phyloP scores from a whole-genome alignment of 2,113 vertebrate species.

The Mirza zaza region DNA sequence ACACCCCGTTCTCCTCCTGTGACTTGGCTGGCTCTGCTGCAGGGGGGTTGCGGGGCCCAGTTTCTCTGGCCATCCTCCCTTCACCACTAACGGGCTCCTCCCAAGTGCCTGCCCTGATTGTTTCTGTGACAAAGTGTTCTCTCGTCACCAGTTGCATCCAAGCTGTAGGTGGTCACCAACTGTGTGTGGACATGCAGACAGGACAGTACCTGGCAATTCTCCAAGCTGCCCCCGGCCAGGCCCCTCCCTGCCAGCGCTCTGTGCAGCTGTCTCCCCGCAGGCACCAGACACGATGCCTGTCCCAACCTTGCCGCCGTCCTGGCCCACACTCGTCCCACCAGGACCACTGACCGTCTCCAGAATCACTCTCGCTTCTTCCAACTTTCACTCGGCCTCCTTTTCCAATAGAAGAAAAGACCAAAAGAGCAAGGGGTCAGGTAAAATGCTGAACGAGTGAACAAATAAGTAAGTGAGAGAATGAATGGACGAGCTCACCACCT shows the following conservation, averaged over 20 bases:
- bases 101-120: background rate
- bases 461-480: background rate
- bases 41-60: background rate
- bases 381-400: background rate
- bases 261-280: background rate
- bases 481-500: background rate
- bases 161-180: background rate
- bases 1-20: background rate
- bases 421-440: background rate
- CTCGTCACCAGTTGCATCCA: background rate
- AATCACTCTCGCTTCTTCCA: background rate
- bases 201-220: background rate
- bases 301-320: rapidly evolving
- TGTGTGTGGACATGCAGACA: background rate
- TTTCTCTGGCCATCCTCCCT: background rate
- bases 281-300: background rate
- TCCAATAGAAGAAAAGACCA: background rate
- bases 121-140: slow-evolving; percentile 10
- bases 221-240: background rate
- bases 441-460: background rate
- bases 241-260: background rate
- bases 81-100: background rate
- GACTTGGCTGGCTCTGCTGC: background rate
- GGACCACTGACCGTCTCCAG: background rate
- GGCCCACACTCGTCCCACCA: background rate